Base-by-base conservation (phyloP, 2,888 invertebrate genomes). In the Parnassius orleans region DNA sequence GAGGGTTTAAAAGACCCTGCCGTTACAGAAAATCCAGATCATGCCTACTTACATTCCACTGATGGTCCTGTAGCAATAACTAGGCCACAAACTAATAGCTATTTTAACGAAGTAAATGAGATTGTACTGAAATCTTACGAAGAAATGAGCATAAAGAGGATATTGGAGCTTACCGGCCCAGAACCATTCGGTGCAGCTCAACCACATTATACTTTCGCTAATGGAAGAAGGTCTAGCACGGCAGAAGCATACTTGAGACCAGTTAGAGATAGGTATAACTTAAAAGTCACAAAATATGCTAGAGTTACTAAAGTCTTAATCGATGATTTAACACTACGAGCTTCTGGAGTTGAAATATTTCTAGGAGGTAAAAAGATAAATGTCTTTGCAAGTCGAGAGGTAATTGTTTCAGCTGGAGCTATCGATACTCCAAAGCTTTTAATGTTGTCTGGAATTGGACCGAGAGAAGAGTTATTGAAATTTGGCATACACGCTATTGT, bases 371-470 rank as follows among this genome's bases (percentile, higher is more conserved):
- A 73, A 66, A 68, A 65, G 44, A 68, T 83, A 0, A 75, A 81
- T 9, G 72, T 86, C 5, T 82, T 74, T 63, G 79, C 81, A 46
- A 70, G 70, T 10, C 75, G 73, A 57, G 90, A 90, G 76, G 78
- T 90, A 0, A 80, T 90, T 7, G 50, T 89, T 52, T 88, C 89
- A 2, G 87, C 87, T 24, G 89, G 89, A 9, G 58, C 77, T 43
- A 80, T 88, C 14, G 83, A 88, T 24, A 80, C 83, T 42, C 84
- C 90, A 5, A 87, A 89, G 69, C 72, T 89, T 52, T 70, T 90
- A 57, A 80, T 89, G 81, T 72, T 87, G 0, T 88, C 90, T 41
- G 89, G 89, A 0, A 75, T 90, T 60, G 89, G 90, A 1, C 89
- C 87, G 1, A 62, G 63, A 61, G 72, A 80, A 43, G 78, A 82